Conservation (phyloP, 2,797 vertebrate genomes). For the Diplodus puntazzo region DNA sequence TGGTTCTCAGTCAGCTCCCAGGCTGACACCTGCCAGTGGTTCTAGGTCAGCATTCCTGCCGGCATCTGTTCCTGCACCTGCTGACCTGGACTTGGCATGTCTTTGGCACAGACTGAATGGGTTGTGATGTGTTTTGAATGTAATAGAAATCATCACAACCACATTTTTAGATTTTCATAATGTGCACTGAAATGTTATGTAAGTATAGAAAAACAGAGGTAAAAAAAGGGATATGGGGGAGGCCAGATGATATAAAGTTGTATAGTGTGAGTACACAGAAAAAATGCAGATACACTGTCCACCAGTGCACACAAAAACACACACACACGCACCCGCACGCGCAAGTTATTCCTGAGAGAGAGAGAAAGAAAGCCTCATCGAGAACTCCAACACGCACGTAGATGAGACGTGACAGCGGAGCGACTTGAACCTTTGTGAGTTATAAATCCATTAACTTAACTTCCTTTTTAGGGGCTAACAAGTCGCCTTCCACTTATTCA, state of each 20-base stretch:
- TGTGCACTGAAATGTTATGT: background rate
- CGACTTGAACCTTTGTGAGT: too few species aligned
- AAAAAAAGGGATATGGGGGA: background rate
- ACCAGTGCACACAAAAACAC: background rate
- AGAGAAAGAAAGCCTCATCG: too few species aligned
- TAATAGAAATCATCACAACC: background rate
- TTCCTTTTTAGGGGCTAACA: too few species aligned
- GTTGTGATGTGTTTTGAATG: background rate
- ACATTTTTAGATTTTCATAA: background rate
- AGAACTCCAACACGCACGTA: too few species aligned
- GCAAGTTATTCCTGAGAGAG: constrained; percentile 28
- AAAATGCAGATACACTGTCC: constrained; percentile 4
- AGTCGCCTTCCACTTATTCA: too few species aligned
- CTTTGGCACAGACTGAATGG: background rate
- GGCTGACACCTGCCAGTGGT: too few species aligned
- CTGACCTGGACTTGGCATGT: background rate
- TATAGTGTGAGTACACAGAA: constrained; percentile 1
- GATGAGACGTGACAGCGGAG: too few species aligned
- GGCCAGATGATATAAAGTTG: too few species aligned
- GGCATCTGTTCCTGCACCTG: too few species aligned
- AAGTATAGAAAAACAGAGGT: background rate
- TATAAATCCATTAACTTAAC: too few species aligned
- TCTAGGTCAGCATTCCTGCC: too few species aligned
- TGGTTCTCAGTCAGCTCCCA: too few species aligned
- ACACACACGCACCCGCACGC: constrained; percentile 16